These are phyloP conservation scores for Eurystomus glaucurus DNA, from an alignment of 2,797 vertebrate genomes.

Conservation along the genomic window DNA sequence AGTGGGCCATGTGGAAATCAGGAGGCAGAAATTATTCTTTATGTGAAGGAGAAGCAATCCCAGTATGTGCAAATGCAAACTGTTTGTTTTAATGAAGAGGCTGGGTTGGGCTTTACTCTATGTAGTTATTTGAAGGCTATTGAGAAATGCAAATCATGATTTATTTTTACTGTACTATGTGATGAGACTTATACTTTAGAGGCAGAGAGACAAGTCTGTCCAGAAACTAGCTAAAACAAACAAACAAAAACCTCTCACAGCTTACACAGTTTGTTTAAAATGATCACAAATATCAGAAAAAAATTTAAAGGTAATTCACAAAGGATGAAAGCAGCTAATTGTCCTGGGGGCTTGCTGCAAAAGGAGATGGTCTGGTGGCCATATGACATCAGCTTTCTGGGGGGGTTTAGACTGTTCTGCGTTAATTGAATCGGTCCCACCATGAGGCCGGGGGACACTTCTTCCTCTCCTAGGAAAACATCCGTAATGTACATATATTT, in stretches of 20 bases:
- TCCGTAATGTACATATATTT: background rate
- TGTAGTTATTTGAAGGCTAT: constrained; percentile 54
- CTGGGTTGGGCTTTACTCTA: constrained; percentile 57
- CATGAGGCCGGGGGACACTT: background rate
- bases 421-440: background rate
- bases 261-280: background rate
- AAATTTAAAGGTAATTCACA: background rate
- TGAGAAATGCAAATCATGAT: constrained; percentile 65
- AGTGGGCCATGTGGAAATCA: background rate
- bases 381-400: background rate
- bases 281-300: background rate
- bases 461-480: background rate
- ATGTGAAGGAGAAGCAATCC: background rate
- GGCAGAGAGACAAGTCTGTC: constrained; percentile 1
- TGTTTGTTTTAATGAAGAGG: constrained; percentile 34
- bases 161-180: constrained; percentile 64
- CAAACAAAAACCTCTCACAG: background rate
- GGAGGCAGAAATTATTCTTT: constrained; percentile 10
- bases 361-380: background rate
- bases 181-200: constrained; percentile 18
- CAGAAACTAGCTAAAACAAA: background rate
- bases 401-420: background rate
- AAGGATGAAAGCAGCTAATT: background rate
- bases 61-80: constrained; percentile 29
- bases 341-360: background rate